These are phyloP conservation scores for Pterocles burchelli DNA, from an alignment of 2,113 vertebrate genomes.

Conservation along the genomic window DNA sequence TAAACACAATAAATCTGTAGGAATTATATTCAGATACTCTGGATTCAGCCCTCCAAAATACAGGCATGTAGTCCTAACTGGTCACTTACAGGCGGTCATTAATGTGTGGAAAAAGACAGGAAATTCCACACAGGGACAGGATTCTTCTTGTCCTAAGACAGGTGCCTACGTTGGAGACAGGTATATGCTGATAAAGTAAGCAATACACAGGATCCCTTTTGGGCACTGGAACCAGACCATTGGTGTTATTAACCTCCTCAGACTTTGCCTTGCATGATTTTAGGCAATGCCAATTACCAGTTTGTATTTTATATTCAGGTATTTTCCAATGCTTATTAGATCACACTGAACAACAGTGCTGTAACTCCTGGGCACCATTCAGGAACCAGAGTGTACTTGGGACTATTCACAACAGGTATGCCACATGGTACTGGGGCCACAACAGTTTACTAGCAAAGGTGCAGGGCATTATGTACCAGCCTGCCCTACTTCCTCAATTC, in stretches of 20 bases:
- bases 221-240: neutral
- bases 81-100: neutral
- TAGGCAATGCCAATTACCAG: neutral
- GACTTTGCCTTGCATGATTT: neutral
- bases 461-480: neutral
- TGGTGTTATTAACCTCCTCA: neutral
- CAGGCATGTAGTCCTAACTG: neutral
- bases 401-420: neutral
- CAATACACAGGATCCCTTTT: neutral
- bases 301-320: neutral
- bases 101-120: neutral
- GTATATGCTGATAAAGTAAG: neutral
- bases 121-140: neutral
- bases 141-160: neutral
- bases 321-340: too few relatives aligned
- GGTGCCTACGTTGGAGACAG: rapidly evolving
- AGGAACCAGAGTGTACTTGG: neutral
- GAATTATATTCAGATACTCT: neutral
- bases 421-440: neutral
- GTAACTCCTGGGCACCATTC: neutral
- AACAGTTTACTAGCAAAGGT: neutral
- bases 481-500: neutral
- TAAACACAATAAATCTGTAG: neutral
- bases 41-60: neutral
- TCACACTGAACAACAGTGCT: too few relatives aligned